These are phyloP conservation scores for Pseudorasbora parva DNA, from an alignment of 2,113 vertebrate genomes.

Conservation along the genomic window DNA sequence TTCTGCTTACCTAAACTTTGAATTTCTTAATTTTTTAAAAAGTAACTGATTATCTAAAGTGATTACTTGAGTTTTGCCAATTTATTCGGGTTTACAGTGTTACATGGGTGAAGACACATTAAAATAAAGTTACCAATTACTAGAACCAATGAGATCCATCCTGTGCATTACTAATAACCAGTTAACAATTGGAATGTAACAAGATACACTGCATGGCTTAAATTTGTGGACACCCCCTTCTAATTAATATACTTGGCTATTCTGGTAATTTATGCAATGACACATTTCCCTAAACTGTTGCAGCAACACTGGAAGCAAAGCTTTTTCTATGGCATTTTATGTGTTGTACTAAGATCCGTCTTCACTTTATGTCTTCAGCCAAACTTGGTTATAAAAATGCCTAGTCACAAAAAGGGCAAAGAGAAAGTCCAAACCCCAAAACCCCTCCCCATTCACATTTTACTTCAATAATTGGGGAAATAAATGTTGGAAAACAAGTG, in stretches of 20 bases:
- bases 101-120: neutral
- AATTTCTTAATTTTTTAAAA: too few relatives aligned
- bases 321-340: neutral
- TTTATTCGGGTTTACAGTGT: too few relatives aligned
- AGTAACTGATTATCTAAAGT: too few relatives aligned
- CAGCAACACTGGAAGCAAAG: neutral
- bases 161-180: neutral
- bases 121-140: neutral
- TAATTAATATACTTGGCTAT: neutral
- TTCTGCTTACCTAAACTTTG: too few relatives aligned
- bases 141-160: neutral
- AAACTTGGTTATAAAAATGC: neutral
- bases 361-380: neutral
- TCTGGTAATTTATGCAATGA: neutral
- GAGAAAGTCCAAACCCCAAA: too few relatives aligned
- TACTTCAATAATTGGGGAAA: neutral
- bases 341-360: neutral
- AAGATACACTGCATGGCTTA: neutral
- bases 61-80: too few relatives aligned
- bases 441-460: neutral
- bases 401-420: neutral
- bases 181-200: slow-evolving; percentile 1
- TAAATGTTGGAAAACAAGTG: neutral
- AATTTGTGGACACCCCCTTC: neutral
- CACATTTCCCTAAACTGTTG: neutral